These are phyloP conservation scores for Conger conger DNA, from an alignment of 2,113 vertebrate species.

Conservation along the genomic window DNA sequence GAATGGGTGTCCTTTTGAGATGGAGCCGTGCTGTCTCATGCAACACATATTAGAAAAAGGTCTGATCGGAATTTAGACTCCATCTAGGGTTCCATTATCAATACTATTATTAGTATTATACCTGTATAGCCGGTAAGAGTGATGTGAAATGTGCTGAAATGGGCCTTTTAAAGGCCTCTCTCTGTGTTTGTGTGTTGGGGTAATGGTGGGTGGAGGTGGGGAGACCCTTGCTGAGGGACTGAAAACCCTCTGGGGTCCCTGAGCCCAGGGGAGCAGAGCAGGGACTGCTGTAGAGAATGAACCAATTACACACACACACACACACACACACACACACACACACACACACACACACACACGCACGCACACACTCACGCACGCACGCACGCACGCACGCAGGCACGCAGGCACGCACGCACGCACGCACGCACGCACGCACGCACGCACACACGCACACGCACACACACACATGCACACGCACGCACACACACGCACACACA, in stretches of 20 bases:
- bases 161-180: not conserved
- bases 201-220: not conserved
- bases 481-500: not conserved
- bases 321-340: not conserved
- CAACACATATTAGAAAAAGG: not conserved
- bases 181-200: not conserved
- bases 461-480: not conserved
- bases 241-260: not conserved
- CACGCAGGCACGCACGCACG: not conserved
- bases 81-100: not conserved
- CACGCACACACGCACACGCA: not conserved
- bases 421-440: not conserved
- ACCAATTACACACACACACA: not conserved
- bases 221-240: not conserved
- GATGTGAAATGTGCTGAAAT: not conserved
- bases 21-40: not conserved
- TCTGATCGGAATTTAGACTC: not conserved
- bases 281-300: not conserved
- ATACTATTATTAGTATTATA: not conserved
- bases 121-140: not conserved
- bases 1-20: not conserved
- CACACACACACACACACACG: not conserved
- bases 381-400: not conserved
- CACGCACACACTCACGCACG: slow-evolving; percentile 6
- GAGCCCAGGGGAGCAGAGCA: not conserved